Conservation (phyloP, 2,888 invertebrate species). For the Drosophila engyochracea region DNA sequence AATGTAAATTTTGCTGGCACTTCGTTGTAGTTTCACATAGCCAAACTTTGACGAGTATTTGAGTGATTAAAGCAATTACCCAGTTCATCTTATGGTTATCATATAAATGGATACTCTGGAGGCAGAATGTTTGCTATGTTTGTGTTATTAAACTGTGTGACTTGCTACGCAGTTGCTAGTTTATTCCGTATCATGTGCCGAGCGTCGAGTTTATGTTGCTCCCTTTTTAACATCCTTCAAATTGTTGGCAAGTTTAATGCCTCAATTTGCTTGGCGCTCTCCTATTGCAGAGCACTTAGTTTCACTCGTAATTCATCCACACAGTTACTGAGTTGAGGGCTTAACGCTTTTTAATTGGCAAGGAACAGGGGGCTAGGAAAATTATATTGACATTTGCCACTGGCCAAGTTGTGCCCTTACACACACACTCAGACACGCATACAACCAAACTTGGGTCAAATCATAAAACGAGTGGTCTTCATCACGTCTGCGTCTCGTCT, state of each 20-base stretch:
- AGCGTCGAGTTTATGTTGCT: conserved; percentile 4
- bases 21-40: not conserved
- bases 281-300: conserved; percentile 7
- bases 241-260: conserved; percentile 30
- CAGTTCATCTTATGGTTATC: conserved; percentile 23
- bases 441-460: not conserved
- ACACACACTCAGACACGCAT: not conserved
- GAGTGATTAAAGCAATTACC: conserved; percentile 58
- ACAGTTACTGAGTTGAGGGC: not conserved
- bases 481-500: not conserved
- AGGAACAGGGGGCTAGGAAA: conserved; percentile 9
- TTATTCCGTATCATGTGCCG: not conserved
- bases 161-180: conserved; percentile 8
- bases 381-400: conserved; percentile 26
- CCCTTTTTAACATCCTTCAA: conserved; percentile 14
- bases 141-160: conserved; percentile 12
- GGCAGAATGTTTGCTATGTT: not conserved
- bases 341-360: conserved; percentile 15
- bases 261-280: conserved; percentile 31
- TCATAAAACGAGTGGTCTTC: not conserved
- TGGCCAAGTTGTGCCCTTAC: conserved; percentile 6
- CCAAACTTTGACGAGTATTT: conserved; percentile 40
- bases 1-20: not conserved
- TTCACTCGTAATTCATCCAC: not conserved
- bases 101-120: conserved; percentile 9